A percentile compares a stretch with the other conserved stretches of the same genome.
These are phyloP conservation scores for Salvelinus sp. DNA, from an alignment of 2,113 vertebrate species.

Conservation along the genomic window DNA sequence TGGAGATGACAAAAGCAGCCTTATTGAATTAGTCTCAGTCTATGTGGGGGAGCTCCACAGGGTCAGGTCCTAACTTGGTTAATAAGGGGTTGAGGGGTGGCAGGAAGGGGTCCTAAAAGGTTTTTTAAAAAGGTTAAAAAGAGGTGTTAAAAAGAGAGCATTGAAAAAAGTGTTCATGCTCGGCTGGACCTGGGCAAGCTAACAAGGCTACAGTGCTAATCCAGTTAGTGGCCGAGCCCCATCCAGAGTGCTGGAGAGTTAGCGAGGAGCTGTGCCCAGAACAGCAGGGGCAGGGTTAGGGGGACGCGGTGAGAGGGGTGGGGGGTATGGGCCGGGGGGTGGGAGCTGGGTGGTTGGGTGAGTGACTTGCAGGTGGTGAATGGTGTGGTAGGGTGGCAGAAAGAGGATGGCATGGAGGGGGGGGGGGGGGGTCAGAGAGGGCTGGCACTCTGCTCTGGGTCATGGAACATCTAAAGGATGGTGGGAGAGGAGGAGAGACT, in stretches of 20 bases:
- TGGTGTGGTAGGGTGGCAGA: neutral
- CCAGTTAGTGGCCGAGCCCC: constrained; percentile 56
- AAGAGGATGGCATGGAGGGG: neutral
- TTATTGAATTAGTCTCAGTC: constrained; percentile 49
- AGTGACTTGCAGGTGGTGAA: constrained; percentile 50
- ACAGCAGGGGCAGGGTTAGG: neutral
- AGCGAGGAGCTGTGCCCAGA: neutral
- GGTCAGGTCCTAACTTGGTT: constrained; percentile 66
- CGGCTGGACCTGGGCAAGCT: constrained; percentile 49
- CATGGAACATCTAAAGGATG: neutral
- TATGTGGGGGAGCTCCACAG: constrained; percentile 50
- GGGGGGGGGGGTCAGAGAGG: constrained; percentile 11
- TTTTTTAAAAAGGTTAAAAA: constrained; percentile 44
- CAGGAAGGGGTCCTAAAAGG: constrained; percentile 42
- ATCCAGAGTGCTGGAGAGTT: constrained; percentile 18
- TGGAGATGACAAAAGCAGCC: constrained; percentile 43
- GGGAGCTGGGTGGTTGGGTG: constrained; percentile 5
- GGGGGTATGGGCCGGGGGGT: constrained; percentile 36
- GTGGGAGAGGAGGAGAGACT: neutral
- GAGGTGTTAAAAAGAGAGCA: constrained; percentile 22
- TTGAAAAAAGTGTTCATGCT: constrained; percentile 47
- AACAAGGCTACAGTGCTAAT: constrained; percentile 62
- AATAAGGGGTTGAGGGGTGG: constrained; percentile 54
- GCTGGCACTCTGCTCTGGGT: constrained; percentile 4
- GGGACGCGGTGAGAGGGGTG: neutral